These are phyloP conservation scores for Nomada lathburiana DNA, from an alignment of 2,888 invertebrate genomes.

Conservation along the genomic window DNA sequence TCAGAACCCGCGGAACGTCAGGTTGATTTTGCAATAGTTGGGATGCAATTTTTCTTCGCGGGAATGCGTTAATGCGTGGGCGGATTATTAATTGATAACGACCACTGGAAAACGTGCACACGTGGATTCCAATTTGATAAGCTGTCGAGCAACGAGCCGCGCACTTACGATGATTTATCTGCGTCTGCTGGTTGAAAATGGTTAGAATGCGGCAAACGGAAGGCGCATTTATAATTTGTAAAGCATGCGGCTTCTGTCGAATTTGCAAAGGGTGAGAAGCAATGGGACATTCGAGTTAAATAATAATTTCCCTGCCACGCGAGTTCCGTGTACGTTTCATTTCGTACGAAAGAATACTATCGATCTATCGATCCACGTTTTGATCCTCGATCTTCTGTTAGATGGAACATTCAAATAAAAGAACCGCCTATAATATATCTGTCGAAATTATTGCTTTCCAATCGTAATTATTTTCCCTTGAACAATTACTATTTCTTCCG, in stretches of 20 bases:
- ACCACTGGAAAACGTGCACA: background rate
- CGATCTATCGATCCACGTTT: too few relatives aligned
- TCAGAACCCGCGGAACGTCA: background rate
- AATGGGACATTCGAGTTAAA: too few relatives aligned
- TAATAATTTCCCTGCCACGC: too few relatives aligned
- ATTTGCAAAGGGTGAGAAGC: too few relatives aligned
- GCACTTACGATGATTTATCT: slow-evolving; percentile 10
- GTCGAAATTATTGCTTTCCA: too few relatives aligned
- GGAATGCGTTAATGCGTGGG: background rate
- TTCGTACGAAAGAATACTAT: too few relatives aligned
- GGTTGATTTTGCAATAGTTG: background rate
- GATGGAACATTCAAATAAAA: too few relatives aligned
- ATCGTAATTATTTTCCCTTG: background rate
- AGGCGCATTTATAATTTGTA: background rate
- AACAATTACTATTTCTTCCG: background rate
- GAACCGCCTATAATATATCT: too few relatives aligned
- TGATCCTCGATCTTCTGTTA: too few relatives aligned
- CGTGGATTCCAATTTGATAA: background rate
- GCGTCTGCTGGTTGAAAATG: background rate
- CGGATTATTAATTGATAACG: slow-evolving; percentile 6
- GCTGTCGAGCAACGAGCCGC: background rate
- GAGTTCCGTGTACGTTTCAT: too few relatives aligned
- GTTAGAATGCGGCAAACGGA: background rate
- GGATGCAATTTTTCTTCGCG: background rate
- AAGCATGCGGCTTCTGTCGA: background rate